Conservation (phyloP, 2,797 vertebrate genomes). For the Spinus olivaceus region DNA sequence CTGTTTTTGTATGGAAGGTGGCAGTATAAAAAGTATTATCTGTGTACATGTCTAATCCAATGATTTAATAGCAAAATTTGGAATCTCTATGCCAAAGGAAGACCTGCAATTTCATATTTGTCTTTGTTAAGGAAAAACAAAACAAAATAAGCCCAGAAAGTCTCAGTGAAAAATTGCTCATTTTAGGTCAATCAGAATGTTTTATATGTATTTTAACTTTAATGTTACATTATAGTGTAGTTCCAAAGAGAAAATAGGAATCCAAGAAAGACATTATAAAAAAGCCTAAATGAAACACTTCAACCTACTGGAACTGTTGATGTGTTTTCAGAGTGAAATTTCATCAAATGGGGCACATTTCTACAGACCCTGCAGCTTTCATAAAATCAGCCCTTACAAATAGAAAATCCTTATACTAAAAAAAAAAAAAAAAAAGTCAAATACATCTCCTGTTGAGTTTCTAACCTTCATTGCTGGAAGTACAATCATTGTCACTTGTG, state of each 20-base stretch:
- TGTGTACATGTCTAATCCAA: neutral
- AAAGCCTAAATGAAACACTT: conserved; percentile 19
- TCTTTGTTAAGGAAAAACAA: neutral
- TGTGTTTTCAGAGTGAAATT: conserved; percentile 27
- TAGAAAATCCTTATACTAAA: neutral
- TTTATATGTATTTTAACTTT: neutral
- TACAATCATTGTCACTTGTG: conserved; percentile 9
- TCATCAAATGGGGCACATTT: conserved; percentile 8
- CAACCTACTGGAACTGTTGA: conserved; percentile 1
- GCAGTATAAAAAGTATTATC: neutral
- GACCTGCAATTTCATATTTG: neutral
- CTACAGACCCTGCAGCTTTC: neutral
- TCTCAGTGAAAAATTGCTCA: neutral
- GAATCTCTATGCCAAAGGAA: neutral
- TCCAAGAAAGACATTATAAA: neutral
- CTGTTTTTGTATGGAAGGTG: neutral
- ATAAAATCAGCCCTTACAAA: conserved; percentile 10
- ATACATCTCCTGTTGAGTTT: neutral
- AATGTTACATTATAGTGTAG: neutral
- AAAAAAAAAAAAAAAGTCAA: neutral
- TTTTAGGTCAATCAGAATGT: neutral
- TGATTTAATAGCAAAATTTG: neutral
- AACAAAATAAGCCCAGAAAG: neutral
- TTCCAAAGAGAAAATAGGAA: conserved; percentile 13
- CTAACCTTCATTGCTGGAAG: conserved; percentile 16